These are phyloP conservation scores for Nowickia ferox DNA, from an alignment of 2,888 invertebrate species.

Conservation along the genomic window DNA sequence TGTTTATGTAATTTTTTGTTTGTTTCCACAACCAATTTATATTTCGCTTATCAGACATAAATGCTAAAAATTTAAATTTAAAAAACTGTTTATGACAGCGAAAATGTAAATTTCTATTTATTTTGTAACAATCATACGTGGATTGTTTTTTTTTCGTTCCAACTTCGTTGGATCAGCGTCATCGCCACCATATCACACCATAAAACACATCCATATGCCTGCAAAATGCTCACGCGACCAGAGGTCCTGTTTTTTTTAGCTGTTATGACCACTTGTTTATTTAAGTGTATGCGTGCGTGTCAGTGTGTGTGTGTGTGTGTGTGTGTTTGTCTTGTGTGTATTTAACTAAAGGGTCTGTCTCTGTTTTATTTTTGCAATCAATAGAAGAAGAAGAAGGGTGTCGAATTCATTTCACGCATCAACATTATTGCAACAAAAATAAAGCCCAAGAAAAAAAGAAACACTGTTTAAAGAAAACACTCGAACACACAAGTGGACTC, in stretches of 20 bases:
- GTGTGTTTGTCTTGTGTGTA: constrained; percentile 42
- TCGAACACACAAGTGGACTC: constrained; percentile 57
- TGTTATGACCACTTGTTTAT: constrained; percentile 68
- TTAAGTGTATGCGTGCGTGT: constrained; percentile 58
- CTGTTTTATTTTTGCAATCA: constrained; percentile 61
- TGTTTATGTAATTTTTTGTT: neutral
- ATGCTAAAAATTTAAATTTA: constrained; percentile 55
- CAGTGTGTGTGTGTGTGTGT: constrained; percentile 14
- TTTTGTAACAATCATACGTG: constrained; percentile 69
- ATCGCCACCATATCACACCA: constrained; percentile 57
- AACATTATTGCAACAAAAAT: constrained; percentile 68
- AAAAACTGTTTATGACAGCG: constrained; percentile 72
- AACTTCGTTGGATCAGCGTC: constrained; percentile 39
- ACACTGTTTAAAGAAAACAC: constrained; percentile 59
- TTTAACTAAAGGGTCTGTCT: constrained; percentile 65
- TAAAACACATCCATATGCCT: constrained; percentile 11
- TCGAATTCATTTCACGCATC: constrained; percentile 72
- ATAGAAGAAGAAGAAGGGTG: constrained; percentile 65
- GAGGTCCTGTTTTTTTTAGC: constrained; percentile 57
- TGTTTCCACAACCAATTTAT: constrained; percentile 32
- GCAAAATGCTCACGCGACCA: constrained; percentile 48
- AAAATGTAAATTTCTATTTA: constrained; percentile 72
- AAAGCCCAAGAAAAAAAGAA: constrained; percentile 9
- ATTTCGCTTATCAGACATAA: constrained; percentile 57
- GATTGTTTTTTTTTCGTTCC: constrained; percentile 16